A percentile compares a stretch with the other conserved stretches of the same genome.
Evolutionary conservation across 1,140 invertebrate species (phyloP).

Genomic region (Nixonia krombeini): DNA sequence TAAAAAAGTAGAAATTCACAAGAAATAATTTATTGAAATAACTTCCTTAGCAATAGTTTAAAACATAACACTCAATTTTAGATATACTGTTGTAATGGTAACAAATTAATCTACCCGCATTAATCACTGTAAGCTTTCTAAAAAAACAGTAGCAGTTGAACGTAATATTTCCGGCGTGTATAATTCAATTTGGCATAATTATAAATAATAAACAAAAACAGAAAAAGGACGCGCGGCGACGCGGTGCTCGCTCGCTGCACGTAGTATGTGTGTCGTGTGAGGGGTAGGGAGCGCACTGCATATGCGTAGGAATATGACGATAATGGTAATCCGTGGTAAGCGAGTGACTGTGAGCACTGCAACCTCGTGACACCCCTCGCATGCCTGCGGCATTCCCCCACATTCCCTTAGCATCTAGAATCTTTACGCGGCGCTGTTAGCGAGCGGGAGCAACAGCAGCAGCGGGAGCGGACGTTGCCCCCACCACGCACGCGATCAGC

Average conservation of each 20-base stretch:
- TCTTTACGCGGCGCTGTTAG: constrained; percentile 38
- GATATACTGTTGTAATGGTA: too few relatives aligned
- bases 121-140: too few relatives aligned
- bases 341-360: constrained; percentile 58
- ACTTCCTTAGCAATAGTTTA: too few relatives aligned
- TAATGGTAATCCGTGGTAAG: constrained; percentile 62
- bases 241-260: constrained; percentile 7
- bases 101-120: too few relatives aligned
- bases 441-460: constrained; percentile 22
- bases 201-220: too few relatives aligned
- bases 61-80: too few relatives aligned
- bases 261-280: neutral
- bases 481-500: constrained; percentile 31
- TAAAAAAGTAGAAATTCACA: too few relatives aligned
- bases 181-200: too few relatives aligned
- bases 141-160: too few relatives aligned
- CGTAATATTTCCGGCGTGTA: too few relatives aligned
- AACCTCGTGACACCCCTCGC: constrained; percentile 53
- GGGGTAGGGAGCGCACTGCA: constrained; percentile 15
- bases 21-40: too few relatives aligned
- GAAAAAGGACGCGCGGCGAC: too few relatives aligned
- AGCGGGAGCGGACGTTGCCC: constrained; percentile 25
- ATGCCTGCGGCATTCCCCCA: constrained; percentile 38
- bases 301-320: constrained; percentile 60
- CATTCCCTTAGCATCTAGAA: constrained; percentile 31